Evolutionary conservation across 64 coral and sea anemone species (phyloP), one percentile per base, ranked within the genome.

Genomic region (Montipora sp.): DNA sequence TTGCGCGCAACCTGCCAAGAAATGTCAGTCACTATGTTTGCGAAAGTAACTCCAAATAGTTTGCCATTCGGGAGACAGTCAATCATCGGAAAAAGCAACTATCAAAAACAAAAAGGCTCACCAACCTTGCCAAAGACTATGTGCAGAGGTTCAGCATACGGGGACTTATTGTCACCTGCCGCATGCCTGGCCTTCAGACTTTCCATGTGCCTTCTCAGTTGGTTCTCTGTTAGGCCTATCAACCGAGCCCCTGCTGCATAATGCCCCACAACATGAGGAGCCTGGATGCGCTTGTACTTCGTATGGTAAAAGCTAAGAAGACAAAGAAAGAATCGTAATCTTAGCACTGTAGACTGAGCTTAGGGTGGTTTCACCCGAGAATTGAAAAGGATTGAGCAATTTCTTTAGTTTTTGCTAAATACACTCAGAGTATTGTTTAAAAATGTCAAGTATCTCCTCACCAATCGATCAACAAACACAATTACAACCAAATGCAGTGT

Each of bases 121-220:
- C 81, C 60, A 65, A 84, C 83, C 65, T 91, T 89, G 74, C 88
- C 92, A 84, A 97, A 97, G 66, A 99, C 83, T 18, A 96, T 96
- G 44, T 96, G 92, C 5, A 99, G 74, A 5, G 98, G 94, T 63
- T 99, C 94, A 16, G 98, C 98, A 59, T 99, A 99, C 20, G 98
- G 98, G 3, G 98, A 99, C 36, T 95, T 98, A 44, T 95, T 92
- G 53, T 98, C 88, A 47, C 92, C 95, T 4, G 87, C 95, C 1
- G 96, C 96, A 23, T 98, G 94, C 23, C 89, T 88, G 10, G 94
- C 96, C 36, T 95, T 93, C 11, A 99, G 87, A 7, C 79, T 94
- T 51, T 99, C 98, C 98, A 99, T 96, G 89, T 94, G 98, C 76
- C 91, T 96, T 8, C 94, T 95, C 18, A 99, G 87, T 78, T 99